Evolutionary conservation across 1,140 invertebrate genomes (phyloP).

Genomic region (Leptestheria dahalacensis): DNA sequence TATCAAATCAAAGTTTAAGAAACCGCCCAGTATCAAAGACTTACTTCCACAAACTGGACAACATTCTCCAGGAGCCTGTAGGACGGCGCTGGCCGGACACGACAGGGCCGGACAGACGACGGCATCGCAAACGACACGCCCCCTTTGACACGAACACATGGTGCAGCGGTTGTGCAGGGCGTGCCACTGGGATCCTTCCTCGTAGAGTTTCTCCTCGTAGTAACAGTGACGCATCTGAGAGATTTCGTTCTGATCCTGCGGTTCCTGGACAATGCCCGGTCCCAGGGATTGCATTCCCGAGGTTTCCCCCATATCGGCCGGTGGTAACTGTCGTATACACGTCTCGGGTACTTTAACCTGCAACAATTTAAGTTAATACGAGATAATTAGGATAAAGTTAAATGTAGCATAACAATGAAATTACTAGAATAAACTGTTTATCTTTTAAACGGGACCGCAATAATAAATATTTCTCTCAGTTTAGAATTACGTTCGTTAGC

Average conservation of each 20-base stretch:
- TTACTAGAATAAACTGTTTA: too few relatives aligned
- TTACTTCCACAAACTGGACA: constrained; percentile 62
- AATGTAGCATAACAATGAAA: too few relatives aligned
- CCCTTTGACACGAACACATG: constrained; percentile 68
- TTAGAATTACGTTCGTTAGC: constrained; percentile 11
- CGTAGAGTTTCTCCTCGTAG: constrained; percentile 51
- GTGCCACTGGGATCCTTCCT: constrained; percentile 74
- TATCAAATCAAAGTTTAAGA: too few relatives aligned
- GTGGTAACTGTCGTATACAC: neutral
- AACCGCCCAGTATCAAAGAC: too few relatives aligned
- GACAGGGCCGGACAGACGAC: constrained; percentile 57
- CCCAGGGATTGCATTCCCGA: constrained; percentile 21
- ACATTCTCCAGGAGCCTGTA: constrained; percentile 50
- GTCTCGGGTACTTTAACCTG: neutral
- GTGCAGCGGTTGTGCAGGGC: constrained; percentile 54
- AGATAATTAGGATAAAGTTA: too few relatives aligned
- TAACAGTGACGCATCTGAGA: constrained; percentile 34
- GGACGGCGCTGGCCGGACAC: constrained; percentile 33
- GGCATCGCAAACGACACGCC: constrained; percentile 55
- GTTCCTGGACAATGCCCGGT: constrained; percentile 20
- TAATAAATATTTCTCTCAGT: neutral
- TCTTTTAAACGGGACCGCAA: neutral
- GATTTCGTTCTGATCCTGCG: constrained; percentile 22
- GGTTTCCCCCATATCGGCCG: neutral
- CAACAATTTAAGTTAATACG: too few relatives aligned